Conservation (phyloP, 2,113 vertebrate genomes). For the Saimiri boliviensis region DNA sequence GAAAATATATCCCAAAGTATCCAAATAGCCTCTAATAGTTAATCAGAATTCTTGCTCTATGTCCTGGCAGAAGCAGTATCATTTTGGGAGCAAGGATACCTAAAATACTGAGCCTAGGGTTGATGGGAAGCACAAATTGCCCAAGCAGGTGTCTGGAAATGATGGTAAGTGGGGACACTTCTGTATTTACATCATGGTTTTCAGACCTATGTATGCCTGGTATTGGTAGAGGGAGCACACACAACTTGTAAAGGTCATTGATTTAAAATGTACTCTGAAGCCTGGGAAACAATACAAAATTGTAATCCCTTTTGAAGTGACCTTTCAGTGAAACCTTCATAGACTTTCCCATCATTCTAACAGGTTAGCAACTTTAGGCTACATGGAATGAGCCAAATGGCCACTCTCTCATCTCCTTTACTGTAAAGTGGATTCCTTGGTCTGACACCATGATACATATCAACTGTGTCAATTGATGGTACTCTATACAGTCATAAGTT, state of each 20-base stretch:
- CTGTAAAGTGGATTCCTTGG: not conserved
- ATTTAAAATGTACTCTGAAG: not conserved
- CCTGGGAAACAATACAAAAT: not conserved
- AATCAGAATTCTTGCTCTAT: not conserved
- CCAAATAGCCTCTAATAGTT: not conserved
- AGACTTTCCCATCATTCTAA: not conserved
- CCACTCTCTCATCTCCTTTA: not conserved
- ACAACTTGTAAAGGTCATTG: not conserved
- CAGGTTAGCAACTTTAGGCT: not conserved
- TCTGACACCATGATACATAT: not conserved
- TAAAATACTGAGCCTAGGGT: not conserved
- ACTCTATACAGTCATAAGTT: not conserved
- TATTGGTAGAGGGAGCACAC: not conserved
- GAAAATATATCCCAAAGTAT: not conserved
- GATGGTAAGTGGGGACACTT: not conserved
- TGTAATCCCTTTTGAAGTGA: not conserved
- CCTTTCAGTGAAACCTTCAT: not conserved
- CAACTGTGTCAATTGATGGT: not conserved
- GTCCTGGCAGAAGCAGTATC: not conserved
- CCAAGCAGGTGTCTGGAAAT: not conserved
- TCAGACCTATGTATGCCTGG: not conserved
- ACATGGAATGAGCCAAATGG: not conserved
- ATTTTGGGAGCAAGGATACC: not conserved
- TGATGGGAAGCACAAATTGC: not conserved
- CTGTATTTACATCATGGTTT: not conserved